Base-by-base conservation (phyloP, 2,888 invertebrate species). In the Pseudoips prasinana region DNA sequence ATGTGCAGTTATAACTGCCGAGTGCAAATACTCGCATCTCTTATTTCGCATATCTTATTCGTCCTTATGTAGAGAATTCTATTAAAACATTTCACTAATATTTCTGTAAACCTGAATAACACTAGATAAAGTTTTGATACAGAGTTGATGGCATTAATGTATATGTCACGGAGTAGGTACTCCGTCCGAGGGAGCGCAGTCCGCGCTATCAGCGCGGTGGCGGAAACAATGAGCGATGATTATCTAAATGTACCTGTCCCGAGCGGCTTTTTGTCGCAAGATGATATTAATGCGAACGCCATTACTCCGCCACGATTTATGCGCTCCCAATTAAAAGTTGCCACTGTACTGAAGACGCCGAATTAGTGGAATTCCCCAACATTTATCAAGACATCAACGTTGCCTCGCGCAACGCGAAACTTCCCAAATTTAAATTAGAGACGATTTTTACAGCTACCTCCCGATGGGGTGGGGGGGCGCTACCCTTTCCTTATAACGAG, bases 401-500 rank as follows among this genome's bases (percentile, higher is more conserved):
- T 70, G 83, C 77, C 77, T 71, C 78, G 79, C 77, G 75, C 82
- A 71, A 73, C 81, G 83, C 78, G 79, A 84, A 88, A 88, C 85
- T 88, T 88, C 87, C 88, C 82, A 88, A 88, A 88, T 88, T 88
- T 88, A 88, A 88, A 88, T 88, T 88, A 88, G 85, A 88, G 87
- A 88, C 88, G 87, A 88, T 88, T 88, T 88, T 87, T 88, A 86
- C 88, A 87, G 86, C 88, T 81, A 82, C 87, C 87, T 81, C 86
- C 85, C 78, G 60, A 46, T 60, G 65, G 73, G 73, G 74, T 73
- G 64, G 78, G 84, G 82, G 76, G 70, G 58, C 65, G 78, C 84
- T 89, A 86, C 89, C 89, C 89, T 89, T 89, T 89, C 87, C 89
- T 89, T 88, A 87, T 89, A 88, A 89, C 89, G 88, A 89, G 88